phyloP scores from a whole-genome alignment of 1,140 invertebrate genomes.

The Dendrolimus kikuchii region DNA sequence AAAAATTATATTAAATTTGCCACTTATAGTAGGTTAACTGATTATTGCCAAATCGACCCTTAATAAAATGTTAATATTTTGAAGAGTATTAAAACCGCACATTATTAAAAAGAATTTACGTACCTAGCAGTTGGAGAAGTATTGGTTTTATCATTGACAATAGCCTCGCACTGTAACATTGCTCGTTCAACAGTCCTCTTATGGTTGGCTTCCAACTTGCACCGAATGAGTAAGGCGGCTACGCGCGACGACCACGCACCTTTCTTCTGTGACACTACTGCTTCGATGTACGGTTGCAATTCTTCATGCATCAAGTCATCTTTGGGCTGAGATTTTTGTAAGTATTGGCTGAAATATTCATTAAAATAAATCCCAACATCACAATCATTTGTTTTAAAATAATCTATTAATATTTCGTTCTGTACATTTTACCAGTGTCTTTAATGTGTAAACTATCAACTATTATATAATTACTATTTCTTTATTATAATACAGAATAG shows the following conservation, averaged over 20 bases:
- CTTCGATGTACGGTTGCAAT: slow-evolving; percentile 83
- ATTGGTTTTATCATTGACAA: slow-evolving; percentile 75
- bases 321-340: slow-evolving; percentile 81
- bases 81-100: no score
- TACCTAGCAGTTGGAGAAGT: slow-evolving; percentile 39
- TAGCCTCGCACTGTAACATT: slow-evolving; percentile 88
- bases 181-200: slow-evolving; percentile 88
- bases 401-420: background rate
- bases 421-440: slow-evolving; percentile 1
- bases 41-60: no score
- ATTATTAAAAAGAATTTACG: background rate
- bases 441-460: no score
- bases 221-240: slow-evolving; percentile 80
- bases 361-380: background rate
- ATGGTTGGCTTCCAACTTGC: slow-evolving; percentile 82
- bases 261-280: slow-evolving; percentile 75
- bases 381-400: background rate
- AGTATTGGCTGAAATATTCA: slow-evolving; percentile 69
- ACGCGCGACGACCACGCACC: slow-evolving; percentile 84
- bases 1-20: no score
- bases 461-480: no score
- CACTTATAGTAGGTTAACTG: no score
- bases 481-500: no score
- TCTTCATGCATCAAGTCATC: slow-evolving; percentile 87
- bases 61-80: no score